Evolutionary conservation across 1,140 invertebrate species (phyloP).

Genomic region (Elymnias hypermnestra): DNA sequence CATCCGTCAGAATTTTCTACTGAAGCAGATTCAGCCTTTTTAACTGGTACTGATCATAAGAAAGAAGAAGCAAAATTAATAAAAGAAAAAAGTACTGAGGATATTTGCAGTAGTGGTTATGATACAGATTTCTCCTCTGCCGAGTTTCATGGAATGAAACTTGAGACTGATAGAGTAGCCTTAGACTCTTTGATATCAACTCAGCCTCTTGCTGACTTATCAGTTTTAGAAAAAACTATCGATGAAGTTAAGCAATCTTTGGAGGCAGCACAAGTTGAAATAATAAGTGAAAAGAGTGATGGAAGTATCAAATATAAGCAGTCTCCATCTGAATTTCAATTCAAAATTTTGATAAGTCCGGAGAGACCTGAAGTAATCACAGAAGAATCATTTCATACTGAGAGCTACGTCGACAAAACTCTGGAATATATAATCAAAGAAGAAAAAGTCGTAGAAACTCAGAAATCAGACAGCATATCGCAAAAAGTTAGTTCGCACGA

Average conservation of each 20-base stretch:
- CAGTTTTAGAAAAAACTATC: constrained; percentile 79
- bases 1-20: constrained; percentile 72
- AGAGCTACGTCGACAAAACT: constrained; percentile 49
- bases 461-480: constrained; percentile 52
- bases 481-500: constrained; percentile 66
- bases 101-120: constrained; percentile 79
- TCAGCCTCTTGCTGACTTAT: constrained; percentile 70
- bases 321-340: constrained; percentile 84
- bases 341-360: constrained; percentile 76
- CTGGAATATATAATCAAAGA: constrained; percentile 29
- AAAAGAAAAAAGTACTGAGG: constrained; percentile 76
- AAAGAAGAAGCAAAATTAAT: constrained; percentile 65
- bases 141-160: constrained; percentile 77
- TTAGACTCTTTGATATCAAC: constrained; percentile 60
- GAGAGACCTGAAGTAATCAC: constrained; percentile 71
- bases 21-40: constrained; percentile 71
- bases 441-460: constrained; percentile 48
- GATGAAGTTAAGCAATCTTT: constrained; percentile 83
- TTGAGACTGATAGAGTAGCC: constrained; percentile 70
- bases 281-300: constrained; percentile 79
- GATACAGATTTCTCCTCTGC: constrained; percentile 81
- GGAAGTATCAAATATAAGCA: constrained; percentile 78
- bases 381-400: constrained; percentile 60
- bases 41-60: constrained; percentile 65
- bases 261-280: constrained; percentile 80